These are phyloP conservation scores for Peromyscus californicus DNA, from an alignment of 2,113 vertebrate species.

Conservation along the genomic window DNA sequence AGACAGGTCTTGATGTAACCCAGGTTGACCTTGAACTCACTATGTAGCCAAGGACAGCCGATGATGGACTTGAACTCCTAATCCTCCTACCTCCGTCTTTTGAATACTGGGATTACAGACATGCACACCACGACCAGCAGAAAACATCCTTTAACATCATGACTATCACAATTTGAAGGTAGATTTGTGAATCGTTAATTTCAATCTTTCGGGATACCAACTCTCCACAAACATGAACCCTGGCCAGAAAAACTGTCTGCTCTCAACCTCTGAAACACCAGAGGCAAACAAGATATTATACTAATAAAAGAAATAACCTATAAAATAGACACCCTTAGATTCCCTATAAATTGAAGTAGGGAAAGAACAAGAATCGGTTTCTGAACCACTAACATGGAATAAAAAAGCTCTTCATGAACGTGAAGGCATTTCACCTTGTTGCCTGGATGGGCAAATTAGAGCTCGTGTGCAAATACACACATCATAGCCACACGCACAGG, in stretches of 20 bases:
- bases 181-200: conserved; percentile 9
- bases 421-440: conserved; percentile 15
- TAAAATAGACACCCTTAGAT: neutral
- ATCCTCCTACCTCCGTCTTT: neutral
- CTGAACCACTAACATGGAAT: neutral
- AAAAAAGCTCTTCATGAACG: neutral
- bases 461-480: neutral
- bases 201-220: neutral
- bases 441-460: neutral
- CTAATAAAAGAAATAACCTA: neutral
- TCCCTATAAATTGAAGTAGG: neutral
- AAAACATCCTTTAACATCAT: conserved; percentile 36
- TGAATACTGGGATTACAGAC: neutral
- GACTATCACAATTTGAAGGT: neutral
- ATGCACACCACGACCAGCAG: neutral
- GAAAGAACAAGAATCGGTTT: neutral
- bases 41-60: neutral
- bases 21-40: neutral
- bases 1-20: neutral
- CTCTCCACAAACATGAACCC: conserved; percentile 5
- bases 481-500: neutral
- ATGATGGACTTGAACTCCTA: neutral
- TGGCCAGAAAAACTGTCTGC: neutral
- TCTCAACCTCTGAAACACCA: neutral
- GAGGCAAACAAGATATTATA: neutral